Evolutionary conservation across 2,113 vertebrate species (phyloP), one percentile per base, ranked within the genome.

Genomic region (Crotophaga sulcirostris): DNA sequence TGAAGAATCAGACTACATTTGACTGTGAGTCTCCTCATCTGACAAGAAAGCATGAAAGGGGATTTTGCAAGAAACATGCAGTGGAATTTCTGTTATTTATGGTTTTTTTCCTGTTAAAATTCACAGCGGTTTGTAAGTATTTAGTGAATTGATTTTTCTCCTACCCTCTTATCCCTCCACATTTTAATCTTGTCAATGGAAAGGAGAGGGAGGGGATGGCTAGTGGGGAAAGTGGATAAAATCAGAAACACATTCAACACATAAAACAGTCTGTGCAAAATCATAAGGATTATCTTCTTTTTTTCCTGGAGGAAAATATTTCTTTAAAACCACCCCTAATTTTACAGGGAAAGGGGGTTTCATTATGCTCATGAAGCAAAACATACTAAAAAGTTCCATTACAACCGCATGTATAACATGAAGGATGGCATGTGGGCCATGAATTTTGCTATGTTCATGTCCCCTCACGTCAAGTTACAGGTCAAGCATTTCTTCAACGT

Each of bases 31-130:
- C 24, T 82, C 40, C 47, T 78, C 54, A 45, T 56, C 49, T 74
- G 42, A 80, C n/a, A 87, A 34, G 34, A 84, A 90, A 51, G 38
- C 74, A 59, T 74, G 38, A 88, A 93, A 93, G 29, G 34, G 42
- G 45, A 90, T 74, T 92, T 92, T 80, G 33, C 28, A 86, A 84
- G n/a, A 90, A 90, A 73, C 13, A 16, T 29, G 21, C 9, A 34
- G 67, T 51, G 28, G 55, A 80, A 83, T 88, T 88, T 94, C 34
- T 92, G 42, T 62, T 80, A 51, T 86, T 95, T 85, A 67, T 69
- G 16, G 4, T 0, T 49, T 86, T 23, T 80, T 96, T 90, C n/a
- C 62, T 80, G 26, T 55, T 69, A 90, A 80, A 83, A 94, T 33
- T 62, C 54, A 74, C 21, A 19, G 4, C 8, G 6, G 1, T 90